Evolutionary conservation across 2,888 invertebrate genomes (phyloP).

Genomic region (Falcaria lacertinaria): DNA sequence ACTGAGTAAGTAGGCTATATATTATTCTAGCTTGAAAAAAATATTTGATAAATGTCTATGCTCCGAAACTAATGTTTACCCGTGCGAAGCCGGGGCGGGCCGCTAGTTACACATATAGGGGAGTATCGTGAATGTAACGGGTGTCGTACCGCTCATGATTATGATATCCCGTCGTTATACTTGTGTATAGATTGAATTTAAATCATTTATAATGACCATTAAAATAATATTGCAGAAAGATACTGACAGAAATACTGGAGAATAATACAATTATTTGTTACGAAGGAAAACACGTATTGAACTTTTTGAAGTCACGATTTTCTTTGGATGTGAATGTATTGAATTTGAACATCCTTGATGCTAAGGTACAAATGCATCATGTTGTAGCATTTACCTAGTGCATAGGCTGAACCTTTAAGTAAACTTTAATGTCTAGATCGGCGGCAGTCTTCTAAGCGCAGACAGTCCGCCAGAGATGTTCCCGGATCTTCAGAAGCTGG

Average conservation of each 20-base stretch:
- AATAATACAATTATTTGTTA: slow-evolving; percentile 51
- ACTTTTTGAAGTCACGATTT: slow-evolving; percentile 41
- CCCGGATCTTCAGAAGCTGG: slow-evolving; percentile 43
- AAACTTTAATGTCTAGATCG: slow-evolving; percentile 54
- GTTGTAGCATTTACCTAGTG: too few species aligned
- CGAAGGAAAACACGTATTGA: slow-evolving; percentile 54
- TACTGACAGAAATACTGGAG: slow-evolving; percentile 28
- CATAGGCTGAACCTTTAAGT: too few species aligned
- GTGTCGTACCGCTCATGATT: too few species aligned
- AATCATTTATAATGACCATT: not conserved
- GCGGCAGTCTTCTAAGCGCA: slow-evolving; percentile 59
- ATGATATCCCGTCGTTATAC: too few species aligned
- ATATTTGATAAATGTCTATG: too few species aligned
- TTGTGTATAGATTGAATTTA: too few species aligned
- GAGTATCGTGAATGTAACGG: too few species aligned
- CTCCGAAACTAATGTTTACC: too few species aligned
- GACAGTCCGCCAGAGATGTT: slow-evolving; percentile 61
- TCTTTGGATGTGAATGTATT: slow-evolving; percentile 29
- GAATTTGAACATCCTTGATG: slow-evolving; percentile 36
- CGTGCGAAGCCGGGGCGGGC: too few species aligned
- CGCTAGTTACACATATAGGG: too few species aligned
- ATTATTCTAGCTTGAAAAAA: too few species aligned
- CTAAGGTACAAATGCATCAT: slow-evolving; percentile 40
- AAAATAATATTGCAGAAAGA: slow-evolving; percentile 30
- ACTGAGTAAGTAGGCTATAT: too few species aligned